Evolutionary conservation across 2,888 invertebrate species (phyloP).

Genomic region (Cerastis rubricosa): DNA sequence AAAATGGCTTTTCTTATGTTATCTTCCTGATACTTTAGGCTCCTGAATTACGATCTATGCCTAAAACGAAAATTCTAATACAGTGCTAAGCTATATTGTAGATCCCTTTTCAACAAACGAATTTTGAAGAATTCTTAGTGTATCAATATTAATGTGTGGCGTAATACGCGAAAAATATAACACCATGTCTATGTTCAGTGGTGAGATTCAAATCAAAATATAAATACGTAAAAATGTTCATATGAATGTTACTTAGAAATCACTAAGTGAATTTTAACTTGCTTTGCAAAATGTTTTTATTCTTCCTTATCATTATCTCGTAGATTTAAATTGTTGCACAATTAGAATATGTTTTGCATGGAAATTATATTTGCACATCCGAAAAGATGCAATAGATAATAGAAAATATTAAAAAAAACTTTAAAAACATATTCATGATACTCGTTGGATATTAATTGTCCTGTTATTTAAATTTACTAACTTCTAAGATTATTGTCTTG

Average conservation of each 20-base stretch:
- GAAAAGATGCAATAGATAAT: constrained; percentile 45
- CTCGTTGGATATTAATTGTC: constrained; percentile 37
- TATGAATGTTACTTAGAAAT: constrained; percentile 36
- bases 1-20: constrained; percentile 9
- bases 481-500: constrained; percentile 44
- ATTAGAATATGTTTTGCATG: constrained; percentile 58
- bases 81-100: constrained; percentile 16
- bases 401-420: constrained; percentile 17
- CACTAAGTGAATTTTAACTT: constrained; percentile 40
- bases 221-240: constrained; percentile 52
- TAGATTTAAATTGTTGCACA: constrained; percentile 63
- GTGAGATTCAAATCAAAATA: constrained; percentile 27
- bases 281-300: constrained; percentile 48
- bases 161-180: constrained; percentile 18
- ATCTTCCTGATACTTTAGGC: neutral
- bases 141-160: constrained; percentile 9
- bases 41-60: constrained; percentile 12
- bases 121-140: constrained; percentile 12
- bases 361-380: constrained; percentile 48
- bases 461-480: constrained; percentile 23
- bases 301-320: constrained; percentile 39
- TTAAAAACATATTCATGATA: constrained; percentile 24
- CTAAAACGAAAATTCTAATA: constrained; percentile 32
- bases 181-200: neutral
- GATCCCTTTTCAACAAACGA: constrained; percentile 1